These are phyloP conservation scores for Halocynthia aurantium DNA, from an alignment of 23 tunicate species.

Conservation along the genomic window DNA sequence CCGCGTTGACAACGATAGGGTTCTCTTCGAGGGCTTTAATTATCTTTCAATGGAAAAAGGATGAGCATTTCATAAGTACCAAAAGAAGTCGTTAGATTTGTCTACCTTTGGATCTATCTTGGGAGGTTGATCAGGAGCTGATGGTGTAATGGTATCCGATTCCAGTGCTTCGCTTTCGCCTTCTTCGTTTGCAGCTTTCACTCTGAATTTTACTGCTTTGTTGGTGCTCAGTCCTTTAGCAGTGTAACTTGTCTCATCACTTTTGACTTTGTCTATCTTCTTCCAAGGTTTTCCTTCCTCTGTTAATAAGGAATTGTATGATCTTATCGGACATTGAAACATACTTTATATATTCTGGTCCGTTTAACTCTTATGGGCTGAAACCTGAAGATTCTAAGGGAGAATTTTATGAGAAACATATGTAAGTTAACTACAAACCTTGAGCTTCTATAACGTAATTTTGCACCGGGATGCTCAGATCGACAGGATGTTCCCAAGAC, in stretches of 20 bases:
- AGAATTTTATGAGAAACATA: background rate
- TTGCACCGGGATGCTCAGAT: constrained; percentile 40
- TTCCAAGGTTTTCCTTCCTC: constrained; percentile 50
- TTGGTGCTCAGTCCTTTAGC: constrained; percentile 73
- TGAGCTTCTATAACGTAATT: constrained; percentile 76
- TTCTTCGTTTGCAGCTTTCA: constrained; percentile 61
- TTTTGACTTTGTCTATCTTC: constrained; percentile 43
- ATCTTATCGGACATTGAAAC: too few species aligned
- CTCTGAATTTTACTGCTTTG: constrained; percentile 62
- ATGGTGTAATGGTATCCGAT: constrained; percentile 61
- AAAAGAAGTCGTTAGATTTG: background rate
- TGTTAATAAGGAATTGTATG: background rate
- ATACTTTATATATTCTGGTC: too few species aligned
- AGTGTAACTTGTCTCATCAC: constrained; percentile 23
- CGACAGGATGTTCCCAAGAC: constrained; percentile 87
- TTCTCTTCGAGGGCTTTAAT: constrained; percentile 67
- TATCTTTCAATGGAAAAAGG: constrained; percentile 25
- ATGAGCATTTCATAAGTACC: background rate
- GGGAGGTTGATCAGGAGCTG: constrained; percentile 68
- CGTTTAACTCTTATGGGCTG: too few species aligned
- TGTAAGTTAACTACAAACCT: constrained; percentile 26
- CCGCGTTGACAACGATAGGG: constrained; percentile 91
- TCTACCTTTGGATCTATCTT: constrained; percentile 73
- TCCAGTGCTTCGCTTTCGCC: constrained; percentile 80
- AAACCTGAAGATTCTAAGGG: too few species aligned